phyloP scores from a whole-genome alignment of 2,888 invertebrate genomes.

The Schrankia costaestrigalis region DNA sequence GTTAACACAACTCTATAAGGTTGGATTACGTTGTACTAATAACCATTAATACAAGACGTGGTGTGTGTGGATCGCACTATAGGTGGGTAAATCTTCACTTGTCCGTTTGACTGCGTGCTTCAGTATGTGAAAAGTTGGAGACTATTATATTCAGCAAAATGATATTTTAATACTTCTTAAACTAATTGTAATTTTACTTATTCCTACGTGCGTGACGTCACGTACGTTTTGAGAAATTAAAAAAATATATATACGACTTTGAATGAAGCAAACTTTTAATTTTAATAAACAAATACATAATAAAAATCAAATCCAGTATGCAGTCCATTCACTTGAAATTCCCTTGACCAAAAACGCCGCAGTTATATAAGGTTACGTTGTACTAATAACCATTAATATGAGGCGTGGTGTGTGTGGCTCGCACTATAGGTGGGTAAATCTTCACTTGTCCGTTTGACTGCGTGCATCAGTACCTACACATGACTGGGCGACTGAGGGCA shows the following conservation, averaged over 20 bases:
- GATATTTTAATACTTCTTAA: too few relatives aligned
- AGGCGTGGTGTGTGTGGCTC: constrained; percentile 34
- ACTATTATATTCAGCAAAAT: too few relatives aligned
- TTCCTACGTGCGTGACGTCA: too few relatives aligned
- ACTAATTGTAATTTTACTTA: too few relatives aligned
- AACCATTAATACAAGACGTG: constrained; percentile 24
- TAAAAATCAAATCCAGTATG: too few relatives aligned
- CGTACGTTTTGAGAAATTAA: too few relatives aligned
- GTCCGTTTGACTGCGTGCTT: constrained; percentile 62
- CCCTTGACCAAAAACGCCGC: constrained; percentile 18
- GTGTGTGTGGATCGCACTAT: constrained; percentile 43
- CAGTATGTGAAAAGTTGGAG: too few relatives aligned
- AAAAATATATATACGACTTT: too few relatives aligned
- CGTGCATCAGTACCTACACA: constrained; percentile 66
- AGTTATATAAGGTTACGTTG: constrained; percentile 20
- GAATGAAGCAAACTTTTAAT: background rate
- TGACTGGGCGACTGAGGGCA: constrained; percentile 46
- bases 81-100: constrained; percentile 65
- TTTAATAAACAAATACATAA: too few relatives aligned
- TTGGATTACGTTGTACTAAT: constrained; percentile 25
- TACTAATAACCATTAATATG: constrained; percentile 29
- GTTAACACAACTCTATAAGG: constrained; percentile 20
- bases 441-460: constrained; percentile 62
- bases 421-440: constrained; percentile 60
- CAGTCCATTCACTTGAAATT: constrained; percentile 8